A percentile compares a stretch with the other conserved stretches of the same genome.
Evolutionary conservation across 2,113 vertebrate species (phyloP).

Genomic region (Morone saxatilis): DNA sequence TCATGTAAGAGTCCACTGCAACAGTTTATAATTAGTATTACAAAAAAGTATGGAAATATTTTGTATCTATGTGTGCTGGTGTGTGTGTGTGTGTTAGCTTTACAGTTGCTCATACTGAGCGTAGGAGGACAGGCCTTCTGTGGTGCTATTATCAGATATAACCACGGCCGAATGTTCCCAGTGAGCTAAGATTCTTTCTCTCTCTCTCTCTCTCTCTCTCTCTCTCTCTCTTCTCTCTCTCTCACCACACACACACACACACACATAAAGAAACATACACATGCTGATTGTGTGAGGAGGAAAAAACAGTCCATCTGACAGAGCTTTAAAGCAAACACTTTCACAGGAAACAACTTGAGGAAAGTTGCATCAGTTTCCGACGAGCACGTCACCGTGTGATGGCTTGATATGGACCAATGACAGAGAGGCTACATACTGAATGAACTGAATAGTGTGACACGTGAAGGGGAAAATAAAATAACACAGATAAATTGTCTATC

Average conservation of each 20-base stretch:
- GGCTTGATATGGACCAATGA: neutral
- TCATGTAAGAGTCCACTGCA: slow-evolving; percentile 5
- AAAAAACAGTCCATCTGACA: too few species aligned
- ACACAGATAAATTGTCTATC: neutral
- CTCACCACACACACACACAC: slow-evolving; percentile 17
- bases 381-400: slow-evolving; percentile 12
- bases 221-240: neutral
- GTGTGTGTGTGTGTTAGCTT: slow-evolving; percentile 46
- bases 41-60: slow-evolving; percentile 31
- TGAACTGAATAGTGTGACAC: neutral
- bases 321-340: slow-evolving; percentile 28
- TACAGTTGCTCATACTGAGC: slow-evolving; percentile 78
- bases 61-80: slow-evolving; percentile 27
- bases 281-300: too few species aligned
- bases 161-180: slow-evolving; percentile 46
- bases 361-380: slow-evolving; percentile 6
- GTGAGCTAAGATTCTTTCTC: slow-evolving; percentile 40
- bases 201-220: neutral
- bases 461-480: neutral
- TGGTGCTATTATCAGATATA: slow-evolving; percentile 78
- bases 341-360: slow-evolving; percentile 54
- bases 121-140: slow-evolving; percentile 80
- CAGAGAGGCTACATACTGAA: neutral
- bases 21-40: slow-evolving; percentile 52
- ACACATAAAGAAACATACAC: slow-evolving; percentile 34